Evolutionary conservation across 2,113 vertebrate species (phyloP).

Genomic region (Condylura cristata): DNA sequence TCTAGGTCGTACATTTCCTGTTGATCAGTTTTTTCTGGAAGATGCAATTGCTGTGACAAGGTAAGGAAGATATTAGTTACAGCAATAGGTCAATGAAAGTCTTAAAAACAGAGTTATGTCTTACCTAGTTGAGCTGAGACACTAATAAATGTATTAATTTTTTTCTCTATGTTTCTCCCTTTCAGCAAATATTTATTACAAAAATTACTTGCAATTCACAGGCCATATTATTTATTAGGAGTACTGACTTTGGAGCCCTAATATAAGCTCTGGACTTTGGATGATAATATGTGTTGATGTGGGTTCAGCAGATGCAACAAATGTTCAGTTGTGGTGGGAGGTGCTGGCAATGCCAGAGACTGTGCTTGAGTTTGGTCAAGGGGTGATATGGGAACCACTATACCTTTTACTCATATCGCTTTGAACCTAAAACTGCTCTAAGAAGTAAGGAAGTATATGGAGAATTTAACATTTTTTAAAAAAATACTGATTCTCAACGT

Average conservation of each 20-base stretch:
- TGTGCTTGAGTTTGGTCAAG: not conserved
- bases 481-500: not conserved
- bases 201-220: constrained; percentile 3
- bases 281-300: not conserved
- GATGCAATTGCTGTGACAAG: constrained; percentile 93
- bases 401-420: not conserved
- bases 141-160: not conserved
- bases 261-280: not conserved
- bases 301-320: not conserved
- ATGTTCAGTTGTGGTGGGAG: not conserved
- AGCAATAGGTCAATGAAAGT: not conserved
- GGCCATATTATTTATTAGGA: not conserved
- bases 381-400: not conserved
- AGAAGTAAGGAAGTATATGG: not conserved
- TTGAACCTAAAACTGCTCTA: not conserved
- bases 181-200: constrained; percentile 16
- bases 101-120: constrained; percentile 2
- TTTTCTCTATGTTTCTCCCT: not conserved
- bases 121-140: not conserved
- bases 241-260: not conserved
- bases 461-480: not conserved
- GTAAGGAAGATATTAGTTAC: constrained; percentile 81
- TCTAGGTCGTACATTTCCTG: constrained; percentile 94
- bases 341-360: not conserved
- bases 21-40: constrained; percentile 97